phyloP scores from a whole-genome alignment of 1,140 invertebrate genomes.

The Pissodes strobi region DNA sequence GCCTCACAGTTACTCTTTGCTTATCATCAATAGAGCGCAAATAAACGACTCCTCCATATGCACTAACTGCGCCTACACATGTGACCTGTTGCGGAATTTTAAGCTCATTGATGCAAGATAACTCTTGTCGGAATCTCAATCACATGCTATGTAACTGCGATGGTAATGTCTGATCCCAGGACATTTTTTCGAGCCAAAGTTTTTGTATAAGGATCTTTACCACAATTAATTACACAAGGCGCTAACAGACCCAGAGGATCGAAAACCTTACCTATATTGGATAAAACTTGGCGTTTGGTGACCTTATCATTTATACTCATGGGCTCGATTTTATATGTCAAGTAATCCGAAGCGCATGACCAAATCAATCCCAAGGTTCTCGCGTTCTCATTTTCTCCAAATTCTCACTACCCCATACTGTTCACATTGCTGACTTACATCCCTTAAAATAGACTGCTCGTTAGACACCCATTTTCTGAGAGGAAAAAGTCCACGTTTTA shows the following conservation, averaged over 20 bases:
- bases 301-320: background rate
- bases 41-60: constrained; percentile 52
- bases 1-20: background rate
- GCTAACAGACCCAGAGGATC: constrained; percentile 49
- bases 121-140: background rate
- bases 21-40: constrained; percentile 22
- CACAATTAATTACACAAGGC: constrained; percentile 37
- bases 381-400: background rate
- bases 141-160: background rate
- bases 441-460: background rate
- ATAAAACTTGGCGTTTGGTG: constrained; percentile 8
- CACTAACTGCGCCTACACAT: background rate
- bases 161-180: constrained; percentile 45
- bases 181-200: constrained; percentile 42
- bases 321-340: background rate
- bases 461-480: constrained; percentile 46
- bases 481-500: constrained; percentile 35
- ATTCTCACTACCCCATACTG: no score
- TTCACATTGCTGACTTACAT: background rate
- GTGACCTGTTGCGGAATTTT: constrained; percentile 1
- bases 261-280: constrained; percentile 36
- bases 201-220: constrained; percentile 50
- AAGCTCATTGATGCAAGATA: constrained; percentile 11
- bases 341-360: background rate
- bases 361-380: constrained; percentile 9